Base-by-base conservation (phyloP, 2,888 invertebrate species). In the Ophioninae sp. region DNA sequence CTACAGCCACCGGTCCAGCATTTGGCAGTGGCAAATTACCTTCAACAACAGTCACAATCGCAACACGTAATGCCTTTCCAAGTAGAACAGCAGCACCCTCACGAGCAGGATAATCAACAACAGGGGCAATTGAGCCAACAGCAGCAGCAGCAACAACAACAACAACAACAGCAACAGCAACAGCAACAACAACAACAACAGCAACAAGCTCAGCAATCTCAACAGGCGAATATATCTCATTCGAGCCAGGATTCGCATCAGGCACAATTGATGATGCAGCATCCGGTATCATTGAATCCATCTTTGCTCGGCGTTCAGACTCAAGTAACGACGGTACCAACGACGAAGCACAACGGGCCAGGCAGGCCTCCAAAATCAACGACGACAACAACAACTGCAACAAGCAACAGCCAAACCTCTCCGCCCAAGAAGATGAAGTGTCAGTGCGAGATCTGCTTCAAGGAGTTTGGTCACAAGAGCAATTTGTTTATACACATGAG, bases 401-500 rank as follows among this genome's bases (percentile, higher is more conserved):
- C 41, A n/a, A 62, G 30, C 0, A 74, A 65, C 74, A 65, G 64
- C 37, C 74, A 74, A 20, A 17, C 50, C n/a, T 75, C 67, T 20
- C 59, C 87, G 20, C 86, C 87, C 7, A 93, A 92, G 77, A 91
- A 91, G 73, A 85, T 89, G 7, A 92, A 93, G 86, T 93, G 92
- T 64, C 92, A 92, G 67, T 93, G 93, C 86, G 92, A 92, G 85
- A 92, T 92, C 73, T 93, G 93, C 80, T 92, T 92, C 86, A 92
- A 93, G 83, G 92, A 92, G 73, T 93, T 93, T 79, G 93, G 93
- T 10, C 92, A 92, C 79, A 93, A 92, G 82, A 92, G 92, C 78
- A 93, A 93, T 87, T 87, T 92, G 21, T 93, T 93, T 65, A 93
- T 93, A 79, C 93, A 93, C 65, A 93, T 93, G 93, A 89, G 92